Percentiles rank a stretch among this genome's conserved stretches.
These are phyloP conservation scores for Drosophila rufa DNA, from an alignment of 1,140 invertebrate species.

Conservation along the genomic window DNA sequence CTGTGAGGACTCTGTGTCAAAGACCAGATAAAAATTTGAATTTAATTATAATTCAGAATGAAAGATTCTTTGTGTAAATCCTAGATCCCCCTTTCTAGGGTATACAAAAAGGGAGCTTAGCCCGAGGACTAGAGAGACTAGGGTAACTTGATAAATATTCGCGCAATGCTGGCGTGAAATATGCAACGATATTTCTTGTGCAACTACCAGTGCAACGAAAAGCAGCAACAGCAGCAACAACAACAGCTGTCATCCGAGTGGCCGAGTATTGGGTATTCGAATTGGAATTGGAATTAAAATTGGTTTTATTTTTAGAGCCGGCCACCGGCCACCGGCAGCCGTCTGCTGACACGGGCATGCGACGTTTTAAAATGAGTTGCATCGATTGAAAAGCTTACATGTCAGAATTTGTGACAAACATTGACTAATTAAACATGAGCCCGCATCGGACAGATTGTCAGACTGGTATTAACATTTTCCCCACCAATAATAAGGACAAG, in stretches of 20 bases:
- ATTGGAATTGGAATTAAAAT: conserved; percentile 39
- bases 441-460: conserved; percentile 65
- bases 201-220: conserved; percentile 25
- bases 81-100: background rate
- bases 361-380: conserved; percentile 40
- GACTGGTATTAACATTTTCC: conserved; percentile 61
- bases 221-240: conserved; percentile 5
- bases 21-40: too few relatives aligned
- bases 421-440: conserved; percentile 71
- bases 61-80: background rate
- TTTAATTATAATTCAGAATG: background rate
- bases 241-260: conserved; percentile 45
- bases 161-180: conserved; percentile 56
- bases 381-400: conserved; percentile 55
- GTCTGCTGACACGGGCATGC: conserved; percentile 7
- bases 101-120: conserved; percentile 10
- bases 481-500: conserved; percentile 26
- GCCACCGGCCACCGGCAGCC: background rate
- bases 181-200: conserved; percentile 64
- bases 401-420: conserved; percentile 66
- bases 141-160: conserved; percentile 61
- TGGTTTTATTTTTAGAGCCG: conserved; percentile 42
- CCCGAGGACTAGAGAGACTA: conserved; percentile 24
- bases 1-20: too few relatives aligned
- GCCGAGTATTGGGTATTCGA: conserved; percentile 30